Base-by-base conservation (phyloP, 2,797 vertebrate genomes). In the Pseudomugil tenellus region DNA sequence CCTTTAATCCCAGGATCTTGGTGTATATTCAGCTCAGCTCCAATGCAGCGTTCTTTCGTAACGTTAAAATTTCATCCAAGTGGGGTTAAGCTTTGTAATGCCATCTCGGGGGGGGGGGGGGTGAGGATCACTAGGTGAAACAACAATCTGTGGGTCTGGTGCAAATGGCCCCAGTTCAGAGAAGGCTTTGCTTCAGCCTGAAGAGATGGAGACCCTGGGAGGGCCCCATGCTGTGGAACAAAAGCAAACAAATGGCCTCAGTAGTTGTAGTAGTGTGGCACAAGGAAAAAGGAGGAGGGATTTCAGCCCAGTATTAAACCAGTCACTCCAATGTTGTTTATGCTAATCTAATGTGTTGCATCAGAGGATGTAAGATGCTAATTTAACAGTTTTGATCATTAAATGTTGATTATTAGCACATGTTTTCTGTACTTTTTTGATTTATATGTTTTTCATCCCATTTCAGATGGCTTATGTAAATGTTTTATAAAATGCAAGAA, bases 171-270 rank as follows among this genome's bases (percentile, higher is more conserved):
- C 70, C 25, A 58, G 72, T 76, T 72, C 80, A 87, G 73, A 67
- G 43, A 70, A 79, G 84, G 85, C 63, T 68, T 79, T 79, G 37
- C 71, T 65, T 72, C 71, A 65, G 76, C 65, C 75, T 56, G 57
- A 65, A 61, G 69, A 65, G 79, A 86, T 82, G 54, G 77, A 84
- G 73, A 75, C 79, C 73, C 83, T 80, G 80, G 82, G 88, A 87
- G 85, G 85, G 83, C 89, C 89, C 85, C 89, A 84, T 80, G 72
- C 85, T 88, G 87, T 70, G 84, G 70, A 91, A 90, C 87, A 78
- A 92, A 93, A 88, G 85, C 79, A 87, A 90, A 88, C 84, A 88
- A 89, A 92, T 84, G 79, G 86, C 68, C 66, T 86, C 63, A 77
- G 80, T 81, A 80, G 84, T 64, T 70, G 59, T 84, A 87, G 84